phyloP scores from a whole-genome alignment of 2,797 vertebrate species.

The Onychomys arenicola region DNA sequence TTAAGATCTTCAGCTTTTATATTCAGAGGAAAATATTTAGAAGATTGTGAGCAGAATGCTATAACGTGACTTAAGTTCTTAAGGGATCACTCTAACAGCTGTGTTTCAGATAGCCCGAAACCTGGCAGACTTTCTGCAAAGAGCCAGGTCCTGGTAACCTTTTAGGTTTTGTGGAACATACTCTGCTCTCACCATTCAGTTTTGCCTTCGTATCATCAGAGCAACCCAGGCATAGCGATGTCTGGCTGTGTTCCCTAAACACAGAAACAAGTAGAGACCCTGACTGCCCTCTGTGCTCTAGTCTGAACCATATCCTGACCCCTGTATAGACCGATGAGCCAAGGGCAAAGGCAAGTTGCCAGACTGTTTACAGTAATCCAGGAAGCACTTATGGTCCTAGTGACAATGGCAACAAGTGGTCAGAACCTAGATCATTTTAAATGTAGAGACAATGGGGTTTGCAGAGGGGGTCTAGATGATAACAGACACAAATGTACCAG shows the following conservation, averaged over 20 bases:
- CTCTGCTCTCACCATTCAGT: not conserved
- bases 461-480: not conserved
- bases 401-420: not conserved
- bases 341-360: not conserved
- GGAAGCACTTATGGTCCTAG: not conserved
- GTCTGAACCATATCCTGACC: not conserved
- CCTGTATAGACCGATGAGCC: not conserved
- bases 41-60: not conserved
- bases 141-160: not conserved
- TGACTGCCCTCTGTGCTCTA: not conserved
- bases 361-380: not conserved
- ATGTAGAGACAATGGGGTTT: not conserved
- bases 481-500: not conserved
- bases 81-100: not conserved
- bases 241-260: not conserved
- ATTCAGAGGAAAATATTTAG: not conserved
- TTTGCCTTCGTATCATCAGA: not conserved
- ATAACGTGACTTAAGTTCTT: not conserved
- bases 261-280: not conserved
- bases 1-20: not conserved
- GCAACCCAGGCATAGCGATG: not conserved
- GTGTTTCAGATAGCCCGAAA: not conserved
- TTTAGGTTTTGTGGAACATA: not conserved
- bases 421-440: not conserved
- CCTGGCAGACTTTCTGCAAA: not conserved